Conservation (phyloP, 2,113 vertebrate genomes). For the Henicopernis longicauda region DNA sequence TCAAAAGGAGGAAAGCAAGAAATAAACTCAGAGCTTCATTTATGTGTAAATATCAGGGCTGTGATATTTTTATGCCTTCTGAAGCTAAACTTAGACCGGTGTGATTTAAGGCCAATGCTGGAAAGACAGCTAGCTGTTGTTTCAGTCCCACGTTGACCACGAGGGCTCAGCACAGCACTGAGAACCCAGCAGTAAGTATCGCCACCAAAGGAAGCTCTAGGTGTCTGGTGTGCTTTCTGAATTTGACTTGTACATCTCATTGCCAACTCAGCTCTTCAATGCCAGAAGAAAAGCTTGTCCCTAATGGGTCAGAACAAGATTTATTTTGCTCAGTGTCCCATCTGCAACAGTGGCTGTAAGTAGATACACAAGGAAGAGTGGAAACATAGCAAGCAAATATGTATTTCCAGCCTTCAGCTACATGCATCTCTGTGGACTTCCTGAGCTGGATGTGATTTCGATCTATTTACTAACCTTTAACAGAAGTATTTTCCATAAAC, state of each 20-base stretch:
- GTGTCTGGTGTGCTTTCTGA: not conserved
- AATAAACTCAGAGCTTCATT: not conserved
- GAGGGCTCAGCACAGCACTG: not conserved
- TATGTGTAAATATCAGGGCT: not conserved
- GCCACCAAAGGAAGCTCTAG: not conserved
- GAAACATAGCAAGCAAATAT: not conserved
- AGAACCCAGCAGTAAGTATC: not conserved
- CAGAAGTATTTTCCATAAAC: not conserved
- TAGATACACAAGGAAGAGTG: not conserved
- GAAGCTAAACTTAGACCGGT: not conserved
- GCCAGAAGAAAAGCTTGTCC: not conserved
- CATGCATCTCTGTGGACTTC: not conserved
- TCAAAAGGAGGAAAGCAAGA: not conserved
- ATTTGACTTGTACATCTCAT: not conserved
- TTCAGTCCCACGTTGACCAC: accelerated
- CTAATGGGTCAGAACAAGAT: not conserved
- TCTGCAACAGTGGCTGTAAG: not conserved
- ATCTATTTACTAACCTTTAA: not conserved
- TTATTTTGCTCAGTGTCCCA: not conserved
- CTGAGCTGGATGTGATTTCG: not conserved
- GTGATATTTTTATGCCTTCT: not conserved
- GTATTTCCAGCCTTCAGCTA: not conserved
- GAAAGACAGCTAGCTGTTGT: not conserved
- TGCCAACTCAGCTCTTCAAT: not conserved
- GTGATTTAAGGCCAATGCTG: not conserved